Evolutionary conservation across 2,797 vertebrate genomes (phyloP), one percentile per base, ranked within the genome.

Genomic region (Pipistrellus kuhlii): DNA sequence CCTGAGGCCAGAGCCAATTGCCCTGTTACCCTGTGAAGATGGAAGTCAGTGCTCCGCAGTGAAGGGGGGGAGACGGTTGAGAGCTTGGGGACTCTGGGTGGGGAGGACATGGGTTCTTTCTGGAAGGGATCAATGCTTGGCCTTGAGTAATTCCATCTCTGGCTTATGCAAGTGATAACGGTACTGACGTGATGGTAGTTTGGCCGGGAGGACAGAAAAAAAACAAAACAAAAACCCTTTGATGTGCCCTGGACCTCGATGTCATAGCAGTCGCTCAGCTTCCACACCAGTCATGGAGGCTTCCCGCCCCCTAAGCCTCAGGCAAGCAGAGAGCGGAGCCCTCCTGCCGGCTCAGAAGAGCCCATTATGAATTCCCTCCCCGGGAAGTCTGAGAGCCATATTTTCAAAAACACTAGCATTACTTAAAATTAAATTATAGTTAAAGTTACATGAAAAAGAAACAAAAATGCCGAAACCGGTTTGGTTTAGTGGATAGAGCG

Each of bases 131-230:
- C 93, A 27, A 72, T 68, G 77, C 13, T 32, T 68, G 62, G 9
- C 32, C 59, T 94, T 92, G 93, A 69, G 93, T 87, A 91, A 94
- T 51, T 55, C 71, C 1, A 8, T n/a, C 66, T 48, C 69, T 1
- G 0, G 6, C 23, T 95, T 90, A 72, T 5, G 91, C 59, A 94
- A 95, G 80, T 15, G 48, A 17, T 12, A n/a, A 44, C 30, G 57
- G 51, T 2, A 27, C 73, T 92, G 75, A 90, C 3, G 7, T 48
- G 10, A 85, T 13, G 17, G 55, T 1, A 18, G 62, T 53, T 93
- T 90, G 76, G 9, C 53, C 66, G 11, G 82, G 53, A 66, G 87
- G 53, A 91, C 17, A 89, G 53, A 76, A 71, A 78, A 78, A 10
- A 44, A 11, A 41, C 38, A 41, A 41, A 41, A 41, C 38, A 41